Evolutionary conservation across 2,888 invertebrate genomes (phyloP), one percentile per base, ranked within the genome.

Genomic region (Lycophotia porphyrea): DNA sequence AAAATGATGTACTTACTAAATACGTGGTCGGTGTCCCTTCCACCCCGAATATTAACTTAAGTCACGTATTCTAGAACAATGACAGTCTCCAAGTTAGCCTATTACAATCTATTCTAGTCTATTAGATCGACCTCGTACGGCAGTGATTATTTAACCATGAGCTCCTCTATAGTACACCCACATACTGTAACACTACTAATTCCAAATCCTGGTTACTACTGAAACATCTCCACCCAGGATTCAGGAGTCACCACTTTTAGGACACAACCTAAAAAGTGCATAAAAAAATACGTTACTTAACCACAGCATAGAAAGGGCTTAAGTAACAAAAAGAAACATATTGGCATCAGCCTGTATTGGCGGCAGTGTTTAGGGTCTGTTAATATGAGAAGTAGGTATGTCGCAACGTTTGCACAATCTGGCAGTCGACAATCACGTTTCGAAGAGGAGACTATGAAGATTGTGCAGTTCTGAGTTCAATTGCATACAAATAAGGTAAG

Each of bases 311-410:
- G n/a, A n/a, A n/a, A n/a, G n/a, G n/a, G n/a, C n/a, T n/a, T n/a
- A n/a, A n/a, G n/a, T n/a, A n/a, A n/a, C n/a, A n/a, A 55, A 60
- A 58, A 58, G 7, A 2, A 8, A 18, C 15, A 39, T 15, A 39
- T 63, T 63, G 8, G 47, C 49, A 91, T 82, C 93, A 91, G 4
- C 87, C 93, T 93, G 92, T 94, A 91, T 76, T 87, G 64, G 85
- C 90, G 91, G 90, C 89, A 92, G 91, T 89, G 87, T 90, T 93
- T 93, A 93, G 92, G 91, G 92, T 92, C 91, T 91, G 84, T 87
- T 89, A 88, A 88, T 89, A 78, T 73, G 72, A 68, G 74, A 70
- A 90, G 90, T 87, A 87, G 83, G 87, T 81, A 74, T 78, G 74
- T n/a, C 60, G 65, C 87, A 83, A 85, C 89, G 88, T 88, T 90